Conservation (phyloP, 2,888 invertebrate species). For the Oligia strigilis region DNA sequence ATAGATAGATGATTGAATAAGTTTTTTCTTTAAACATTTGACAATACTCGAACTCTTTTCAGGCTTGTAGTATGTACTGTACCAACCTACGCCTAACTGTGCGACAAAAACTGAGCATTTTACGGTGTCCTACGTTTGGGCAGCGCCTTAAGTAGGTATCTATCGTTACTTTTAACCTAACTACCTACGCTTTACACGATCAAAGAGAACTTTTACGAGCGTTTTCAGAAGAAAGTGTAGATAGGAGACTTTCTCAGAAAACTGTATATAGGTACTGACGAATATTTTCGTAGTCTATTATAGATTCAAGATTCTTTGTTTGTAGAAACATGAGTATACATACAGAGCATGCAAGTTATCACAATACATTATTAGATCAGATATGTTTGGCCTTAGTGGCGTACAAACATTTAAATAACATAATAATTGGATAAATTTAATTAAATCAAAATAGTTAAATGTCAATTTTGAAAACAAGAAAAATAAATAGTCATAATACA, state of each 20-base stretch:
- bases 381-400: too few relatives aligned
- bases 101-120: neutral
- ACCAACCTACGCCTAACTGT: neutral
- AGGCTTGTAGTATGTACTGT: neutral
- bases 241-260: constrained; percentile 7
- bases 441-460: too few relatives aligned
- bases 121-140: too few relatives aligned
- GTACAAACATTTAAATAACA: too few relatives aligned
- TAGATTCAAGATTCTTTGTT: too few relatives aligned
- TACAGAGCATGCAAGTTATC: too few relatives aligned
- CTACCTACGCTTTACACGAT: constrained; percentile 38
- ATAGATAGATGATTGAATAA: too few relatives aligned
- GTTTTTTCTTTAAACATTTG: neutral
- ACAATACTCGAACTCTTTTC: neutral
- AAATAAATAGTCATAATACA: too few relatives aligned
- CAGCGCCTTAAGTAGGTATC: neutral
- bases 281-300: constrained; percentile 19
- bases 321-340: too few relatives aligned
- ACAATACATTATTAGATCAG: too few relatives aligned
- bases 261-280: neutral
- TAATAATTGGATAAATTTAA: too few relatives aligned
- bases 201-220: constrained; percentile 53
- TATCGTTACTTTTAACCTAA: constrained; percentile 20
- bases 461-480: too few relatives aligned
- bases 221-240: constrained; percentile 44